Base-by-base conservation (phyloP, 2,888 invertebrate genomes). In the Coenonympha glycerion region DNA sequence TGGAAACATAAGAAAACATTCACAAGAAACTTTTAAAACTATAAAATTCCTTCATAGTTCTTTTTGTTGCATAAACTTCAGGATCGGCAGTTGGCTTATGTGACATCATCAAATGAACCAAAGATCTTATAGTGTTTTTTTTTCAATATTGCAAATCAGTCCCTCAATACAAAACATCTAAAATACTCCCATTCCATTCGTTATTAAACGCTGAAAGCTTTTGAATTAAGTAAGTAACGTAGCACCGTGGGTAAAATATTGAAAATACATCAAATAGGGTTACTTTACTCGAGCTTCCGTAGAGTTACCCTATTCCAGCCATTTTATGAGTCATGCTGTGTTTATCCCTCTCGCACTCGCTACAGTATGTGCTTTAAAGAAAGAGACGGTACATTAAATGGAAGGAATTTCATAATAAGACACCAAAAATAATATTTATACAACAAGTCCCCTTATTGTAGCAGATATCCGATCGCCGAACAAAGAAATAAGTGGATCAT, bases 231-330 rank as follows among this genome's bases (percentile, higher is more conserved):
- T 28, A 33, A 40, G 16, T 24, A 13, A 21, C 22, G n/a, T n/a
- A 24, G 22, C 15, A 9, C 15, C 39, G 21, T 31, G 47, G 54
- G 47, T 47, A 34, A 50, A 36, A 24, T 37, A 36, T 52, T 57
- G 56, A 64, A 63, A 63, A 66, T 55, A 31, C 63, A 59, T 61
- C 54, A 65, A 66, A 63, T 71, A 66, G 64, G 63, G 65, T 71
- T 70, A 66, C 66, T 53, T 59, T 56, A 52, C 56, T 63, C 55
- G 37, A 49, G 53, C 62, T 66, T 70, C 66, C 70, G 64, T 64
- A 61, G 60, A 55, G 57, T 58, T 61, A 55, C 63, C 64, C 61
- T 63, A 64, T 65, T 66, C 30, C 33, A 21, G 30, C 11, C 63
- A 59, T 59, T 41, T 39, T 48, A 46, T 52, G 53, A 52, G 41